Conservation (phyloP, 2,113 vertebrate genomes). For the Alligator sinensis region DNA sequence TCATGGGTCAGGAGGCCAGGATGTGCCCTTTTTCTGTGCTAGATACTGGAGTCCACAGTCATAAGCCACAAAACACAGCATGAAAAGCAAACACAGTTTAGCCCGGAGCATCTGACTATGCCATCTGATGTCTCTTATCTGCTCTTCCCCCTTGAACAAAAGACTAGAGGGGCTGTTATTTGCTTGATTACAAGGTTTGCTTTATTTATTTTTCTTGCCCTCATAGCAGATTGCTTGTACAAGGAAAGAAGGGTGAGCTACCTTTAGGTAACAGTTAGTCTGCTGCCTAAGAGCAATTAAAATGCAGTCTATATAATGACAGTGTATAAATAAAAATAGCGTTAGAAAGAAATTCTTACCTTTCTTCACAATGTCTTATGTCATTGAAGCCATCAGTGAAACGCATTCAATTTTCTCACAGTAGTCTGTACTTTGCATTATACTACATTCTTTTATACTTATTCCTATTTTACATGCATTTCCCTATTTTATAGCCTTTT, state of each 20-base stretch:
- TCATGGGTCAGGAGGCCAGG: slow-evolving; percentile 57
- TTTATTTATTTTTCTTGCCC: slow-evolving; percentile 1
- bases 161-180: not conserved
- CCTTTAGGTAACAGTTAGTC: not conserved
- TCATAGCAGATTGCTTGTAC: not conserved
- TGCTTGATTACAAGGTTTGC: not conserved
- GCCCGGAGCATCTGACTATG: fast-evolving
- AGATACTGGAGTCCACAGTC: fast-evolving
- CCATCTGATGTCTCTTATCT: fast-evolving
- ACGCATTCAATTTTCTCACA: not conserved
- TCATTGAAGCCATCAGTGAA: not conserved
- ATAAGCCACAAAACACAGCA: not conserved
- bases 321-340: too few relatives aligned
- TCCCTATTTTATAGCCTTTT: not conserved
- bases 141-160: not conserved
- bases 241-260: not conserved
- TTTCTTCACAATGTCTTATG: not conserved
- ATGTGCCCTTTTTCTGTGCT: slow-evolving; percentile 22
- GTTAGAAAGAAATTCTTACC: not conserved
- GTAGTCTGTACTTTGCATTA: fast-evolving
- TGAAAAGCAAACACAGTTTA: not conserved
- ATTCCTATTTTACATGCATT: fast-evolving
- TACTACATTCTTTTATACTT: too few relatives aligned
- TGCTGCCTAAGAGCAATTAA: not conserved
- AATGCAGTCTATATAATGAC: not conserved